Evolutionary conservation across 2,888 invertebrate genomes (phyloP), one percentile per base, ranked within the genome.

Genomic region (Griposia aprilina): DNA sequence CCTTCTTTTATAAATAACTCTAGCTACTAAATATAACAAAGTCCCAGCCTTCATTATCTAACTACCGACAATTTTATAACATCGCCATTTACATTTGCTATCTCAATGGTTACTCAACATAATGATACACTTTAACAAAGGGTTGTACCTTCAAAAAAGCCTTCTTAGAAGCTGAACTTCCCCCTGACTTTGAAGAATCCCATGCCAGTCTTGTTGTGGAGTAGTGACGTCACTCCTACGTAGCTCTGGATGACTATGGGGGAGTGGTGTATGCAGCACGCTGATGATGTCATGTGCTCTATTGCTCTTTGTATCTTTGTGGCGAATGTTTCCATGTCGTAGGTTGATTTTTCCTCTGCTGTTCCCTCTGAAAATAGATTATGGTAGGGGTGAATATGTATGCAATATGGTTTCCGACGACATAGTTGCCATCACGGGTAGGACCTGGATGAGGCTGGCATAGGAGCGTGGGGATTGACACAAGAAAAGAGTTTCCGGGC

Each of bases 141-240:
- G 30, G 6, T 65, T 73, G n/a, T 75, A 83, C 75, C 81, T 71
- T 80, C 70, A 41, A 72, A 11, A 17, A n/a, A 65, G 20, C 45
- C 45, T 66, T 45, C 45, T 86, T 98, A 98, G 93, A 98, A 98
- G 93, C 98, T 98, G 91, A 99, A 98, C 93, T 98, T 98, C 87
- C 98, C 98, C 87, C 99, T 97, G 81, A 98, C 98, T 96, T 98
- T 98, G 95, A 98, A 98, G 96, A 98, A 99, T 4, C 99, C 99
- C 93, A 99, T 97, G 85, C 98, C 97, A 87, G 98, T 98, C 90
- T 98, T 98, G 94, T 99, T 99, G 92, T 98, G 98, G 11, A 99
- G 97, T 65, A 98, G 94, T 6, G 98, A 98, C 17, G 98, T 97
- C 62, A 99, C 94, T 10, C 98, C 98, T 23, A 98, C 97, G 91